Evolutionary conservation across 2,888 invertebrate genomes (phyloP), one percentile per base, ranked within the genome.

Genomic region (Disparrhopalites patrizii): DNA sequence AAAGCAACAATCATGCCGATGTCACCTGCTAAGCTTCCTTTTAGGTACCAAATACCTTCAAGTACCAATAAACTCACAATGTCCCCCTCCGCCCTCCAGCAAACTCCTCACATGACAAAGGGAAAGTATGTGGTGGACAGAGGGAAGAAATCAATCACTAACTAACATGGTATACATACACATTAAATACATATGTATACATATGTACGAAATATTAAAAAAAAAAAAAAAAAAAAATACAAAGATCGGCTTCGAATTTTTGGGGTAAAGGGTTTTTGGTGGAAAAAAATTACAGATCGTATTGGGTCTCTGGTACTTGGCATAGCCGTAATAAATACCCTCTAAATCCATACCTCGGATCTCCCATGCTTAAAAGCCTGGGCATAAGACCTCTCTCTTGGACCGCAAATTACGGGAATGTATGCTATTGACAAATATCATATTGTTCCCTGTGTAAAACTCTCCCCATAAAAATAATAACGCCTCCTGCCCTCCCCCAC

Each of bases 381-480:
- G n/a, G n/a, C n/a, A n/a, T n/a, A n/a, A n/a, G n/a, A n/a, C n/a
- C n/a, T n/a, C n/a, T n/a, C n/a, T n/a, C n/a, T n/a, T n/a, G n/a
- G n/a, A 61, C 60, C 60, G 60, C 60, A 47, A 27, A 33, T 20
- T 61, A 61, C 50, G 50, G 60, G 50, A 47, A 31, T 47, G 25
- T 57, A n/a, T n/a, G n/a, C n/a, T 57, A 20, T 40, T 57, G 8
- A 33, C 57, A 47, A 47, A 47, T 47, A 47, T 47, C 47, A 47
- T 47, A 23, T n/a, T n/a, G n/a, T n/a, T n/a, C 43, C 13, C 43
- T 13, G 43, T 18, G 20, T 20, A 43, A 43, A 43, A 43, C 43
- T n/a, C n/a, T n/a, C n/a, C n/a, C n/a, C n/a, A n/a, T n/a, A n/a
- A n/a, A n/a, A n/a, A n/a, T n/a, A n/a, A n/a, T n/a, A n/a, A n/a